Conservation (phyloP, 2,113 vertebrate species). For the Setophaga kirtlandii region DNA sequence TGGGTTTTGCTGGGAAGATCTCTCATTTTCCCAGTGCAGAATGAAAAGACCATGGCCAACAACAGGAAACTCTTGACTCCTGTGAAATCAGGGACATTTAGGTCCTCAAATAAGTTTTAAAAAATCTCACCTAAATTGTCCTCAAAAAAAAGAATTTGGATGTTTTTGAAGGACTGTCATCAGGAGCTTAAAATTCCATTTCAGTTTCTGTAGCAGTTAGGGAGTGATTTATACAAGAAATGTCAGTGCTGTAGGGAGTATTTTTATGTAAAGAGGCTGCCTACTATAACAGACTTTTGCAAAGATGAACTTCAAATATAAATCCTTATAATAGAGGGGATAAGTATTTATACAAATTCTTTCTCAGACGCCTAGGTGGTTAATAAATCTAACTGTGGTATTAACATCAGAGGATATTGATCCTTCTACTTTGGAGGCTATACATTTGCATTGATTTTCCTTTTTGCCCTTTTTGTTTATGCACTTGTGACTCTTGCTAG, state of each 20-base stretch:
- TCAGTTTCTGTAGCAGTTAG: background rate
- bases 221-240: background rate
- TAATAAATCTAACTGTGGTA: slow-evolving; percentile 36
- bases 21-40: background rate
- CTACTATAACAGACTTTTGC: background rate
- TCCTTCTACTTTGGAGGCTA: background rate
- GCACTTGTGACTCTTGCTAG: background rate
- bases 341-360: slow-evolving; percentile 34
- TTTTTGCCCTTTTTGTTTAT: background rate
- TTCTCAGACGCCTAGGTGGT: background rate
- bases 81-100: background rate
- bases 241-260: background rate
- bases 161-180: background rate
- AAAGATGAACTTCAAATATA: slow-evolving; percentile 30
- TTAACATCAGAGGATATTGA: slow-evolving; percentile 25
- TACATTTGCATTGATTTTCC: background rate
- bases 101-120: background rate
- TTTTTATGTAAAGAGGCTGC: background rate
- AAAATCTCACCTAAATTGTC: background rate
- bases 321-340: background rate
- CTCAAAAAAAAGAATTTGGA: background rate
- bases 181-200: background rate
- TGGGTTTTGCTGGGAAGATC: background rate
- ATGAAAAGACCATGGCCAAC: background rate
- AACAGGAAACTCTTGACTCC: background rate